Base-by-base conservation (phyloP, 2,113 vertebrate genomes). In the Lota lota region DNA sequence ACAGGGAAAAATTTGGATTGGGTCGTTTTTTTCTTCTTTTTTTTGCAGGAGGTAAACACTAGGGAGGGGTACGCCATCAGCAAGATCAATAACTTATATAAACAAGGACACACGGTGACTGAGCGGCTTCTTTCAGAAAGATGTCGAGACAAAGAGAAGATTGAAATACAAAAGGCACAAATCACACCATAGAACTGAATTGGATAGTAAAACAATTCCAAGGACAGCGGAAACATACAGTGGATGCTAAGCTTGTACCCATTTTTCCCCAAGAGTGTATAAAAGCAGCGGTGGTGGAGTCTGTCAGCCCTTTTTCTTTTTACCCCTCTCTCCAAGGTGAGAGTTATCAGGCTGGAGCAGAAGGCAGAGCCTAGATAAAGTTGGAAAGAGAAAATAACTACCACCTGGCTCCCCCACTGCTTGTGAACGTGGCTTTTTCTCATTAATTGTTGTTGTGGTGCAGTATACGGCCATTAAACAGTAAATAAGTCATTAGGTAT, bases 401-500 rank as follows among this genome's bases (percentile, higher is more conserved):
- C 87, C 80, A 84, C 84, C 81, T 84, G 78, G 74, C 80, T 79
- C 77, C 77, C 79, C 79, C 67, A 70, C 79, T 72, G 78, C 80
- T 83, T 78, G 73, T 83, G 77, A 84, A 77, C 76, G 82, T 86
- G 79, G 72, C 84, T 82, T 86, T 85, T 89, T 87, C 84, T 81
- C 82, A 91, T 90, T 87, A 90, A 91, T 90, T 91, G 87, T 83
- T 88, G 87, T 79, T 83, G 79, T 87, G 85, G 82, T 86, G 86
- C 78, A 74, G 79, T 85, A 87, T 88, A 88, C 85, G 85, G 87
- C 86, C 85, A 87, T 81, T 91, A 89, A 88, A 89, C 83, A 87
- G 88, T 88, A 92, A 92, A 91, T 89, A 91, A 91, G 83, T 85
- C 83, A 91, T 93, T 91, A 91, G 87, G 85, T 87, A 89, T 80